Base-by-base conservation (phyloP, 2,797 vertebrate genomes). In the Holocentrus rufus region DNA sequence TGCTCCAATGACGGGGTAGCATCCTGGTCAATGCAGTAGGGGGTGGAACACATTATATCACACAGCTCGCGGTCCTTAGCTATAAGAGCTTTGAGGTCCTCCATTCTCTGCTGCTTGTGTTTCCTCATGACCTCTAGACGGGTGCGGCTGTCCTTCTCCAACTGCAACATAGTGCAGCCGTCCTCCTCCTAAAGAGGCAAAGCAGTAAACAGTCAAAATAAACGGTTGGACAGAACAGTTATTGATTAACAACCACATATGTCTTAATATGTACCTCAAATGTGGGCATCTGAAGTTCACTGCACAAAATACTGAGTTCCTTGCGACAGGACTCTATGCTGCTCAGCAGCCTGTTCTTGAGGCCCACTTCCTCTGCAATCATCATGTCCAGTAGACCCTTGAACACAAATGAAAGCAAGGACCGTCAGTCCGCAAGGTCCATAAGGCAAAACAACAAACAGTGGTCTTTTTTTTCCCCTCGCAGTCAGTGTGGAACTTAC, bases 351-450 rank as follows among this genome's bases (percentile, higher is more conserved):
- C 95, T 92, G 9, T 93, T 93, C 81, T 93, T 96, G 44, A 99
- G 92, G 9, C 69, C 89, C 50, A 96, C 93, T 80, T 99, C 97
- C 72, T 99, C 97, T 0, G 91, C 90, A 0, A 99, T 96, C 97
- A 99, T 99, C 86, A 94, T 91, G 61, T 96, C 95, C 83, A 99
- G 85, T 39, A 99, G 93, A 8, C 86, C 84, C 97, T 99, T 63
- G 0, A 4, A 34, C 5, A 50, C 9, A 1, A 72, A 7, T 4
- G 14, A 20, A 36, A 5, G 61, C 1, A 7, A 3, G 13, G 15
- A 13, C 10, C 4, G 3, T 44, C 6, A 18, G 22, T 20, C 1
- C 30, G 0, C 49, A 15, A 20, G 6, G n/a, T 57, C 27, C 36
- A 7, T 17, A 2, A 22, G n/a, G n/a, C n/a, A n/a, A n/a, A n/a